Percentiles rank a stretch among this genome's conserved stretches.
Evolutionary conservation across 2,113 vertebrate species (phyloP).

Genomic region (Semicossyphus pulcher): DNA sequence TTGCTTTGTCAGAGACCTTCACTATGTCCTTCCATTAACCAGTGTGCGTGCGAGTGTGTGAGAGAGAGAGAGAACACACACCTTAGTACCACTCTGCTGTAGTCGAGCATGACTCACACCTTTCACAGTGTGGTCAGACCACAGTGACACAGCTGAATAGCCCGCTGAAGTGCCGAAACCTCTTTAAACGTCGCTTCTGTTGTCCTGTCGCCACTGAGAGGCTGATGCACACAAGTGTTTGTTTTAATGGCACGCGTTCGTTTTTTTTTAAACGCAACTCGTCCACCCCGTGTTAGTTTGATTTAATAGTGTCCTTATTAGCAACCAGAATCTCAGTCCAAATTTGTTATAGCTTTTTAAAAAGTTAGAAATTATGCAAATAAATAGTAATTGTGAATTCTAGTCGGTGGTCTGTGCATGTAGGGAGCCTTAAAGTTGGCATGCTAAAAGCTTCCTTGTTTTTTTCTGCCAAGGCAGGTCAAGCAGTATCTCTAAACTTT

Average conservation of each 20-base stretch:
- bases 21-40: conserved; percentile 46
- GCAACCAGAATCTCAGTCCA: no score
- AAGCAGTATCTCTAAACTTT: no score
- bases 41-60: conserved; percentile 5
- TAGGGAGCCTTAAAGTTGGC: no score
- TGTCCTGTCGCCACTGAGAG: neutral
- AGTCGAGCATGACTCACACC: conserved; percentile 59
- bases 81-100: conserved; percentile 19
- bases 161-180: conserved; percentile 14
- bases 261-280: neutral
- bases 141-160: conserved; percentile 51
- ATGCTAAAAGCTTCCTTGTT: no score
- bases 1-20: conserved; percentile 62
- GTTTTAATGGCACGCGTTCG: neutral
- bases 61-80: neutral
- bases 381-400: no score
- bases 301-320: neutral
- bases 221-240: neutral
- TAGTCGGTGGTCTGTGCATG: no score
- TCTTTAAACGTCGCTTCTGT: neutral
- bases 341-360: neutral
- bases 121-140: conserved; percentile 37
- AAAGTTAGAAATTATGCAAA: neutral
- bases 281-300: neutral
- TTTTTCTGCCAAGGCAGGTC: no score